Conservation (phyloP, 1,140 invertebrate genomes). For the Geopemphigus sp. region DNA sequence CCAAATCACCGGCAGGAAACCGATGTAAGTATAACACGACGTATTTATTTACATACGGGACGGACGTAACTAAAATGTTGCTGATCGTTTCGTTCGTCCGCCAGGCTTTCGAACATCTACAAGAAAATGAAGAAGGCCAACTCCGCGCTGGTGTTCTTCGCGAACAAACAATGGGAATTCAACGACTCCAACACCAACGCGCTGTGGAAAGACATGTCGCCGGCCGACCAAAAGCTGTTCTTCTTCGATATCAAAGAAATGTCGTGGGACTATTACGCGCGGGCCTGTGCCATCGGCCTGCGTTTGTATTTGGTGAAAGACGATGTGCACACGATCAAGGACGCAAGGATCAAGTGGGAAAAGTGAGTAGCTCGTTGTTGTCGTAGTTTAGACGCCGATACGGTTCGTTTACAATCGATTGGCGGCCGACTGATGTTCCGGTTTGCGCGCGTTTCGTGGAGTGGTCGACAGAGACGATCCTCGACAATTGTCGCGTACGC, state of each 20-base stretch:
- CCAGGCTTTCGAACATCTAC: conserved; percentile 72
- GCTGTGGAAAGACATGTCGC: conserved; percentile 64
- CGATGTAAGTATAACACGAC: conserved; percentile 55
- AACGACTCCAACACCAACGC: conserved; percentile 65
- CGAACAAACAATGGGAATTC: conserved; percentile 69
- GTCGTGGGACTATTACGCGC: conserved; percentile 63
- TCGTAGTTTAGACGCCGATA: no score
- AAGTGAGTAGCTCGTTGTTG: conserved; percentile 52
- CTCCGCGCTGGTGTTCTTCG: conserved; percentile 69
- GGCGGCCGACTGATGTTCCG: no score
- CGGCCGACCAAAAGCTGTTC: conserved; percentile 65
- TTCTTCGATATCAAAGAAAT: conserved; percentile 67
- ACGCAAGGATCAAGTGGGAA: conserved; percentile 52
- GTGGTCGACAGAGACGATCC: no score
- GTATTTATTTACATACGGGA: no score
- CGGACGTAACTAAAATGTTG: no score
- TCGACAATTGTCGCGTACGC: no score
- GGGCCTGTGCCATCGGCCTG: conserved; percentile 62
- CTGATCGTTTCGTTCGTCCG: conserved; percentile 48
- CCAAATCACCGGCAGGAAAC: conserved; percentile 55
- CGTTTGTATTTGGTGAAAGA: conserved; percentile 66
- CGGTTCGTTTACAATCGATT: no score
- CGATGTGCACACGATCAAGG: conserved; percentile 58
- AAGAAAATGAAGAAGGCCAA: conserved; percentile 71
- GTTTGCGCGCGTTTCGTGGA: no score